phyloP scores from a whole-genome alignment of 2,888 invertebrate genomes.

The Gastrophysa polygoni region DNA sequence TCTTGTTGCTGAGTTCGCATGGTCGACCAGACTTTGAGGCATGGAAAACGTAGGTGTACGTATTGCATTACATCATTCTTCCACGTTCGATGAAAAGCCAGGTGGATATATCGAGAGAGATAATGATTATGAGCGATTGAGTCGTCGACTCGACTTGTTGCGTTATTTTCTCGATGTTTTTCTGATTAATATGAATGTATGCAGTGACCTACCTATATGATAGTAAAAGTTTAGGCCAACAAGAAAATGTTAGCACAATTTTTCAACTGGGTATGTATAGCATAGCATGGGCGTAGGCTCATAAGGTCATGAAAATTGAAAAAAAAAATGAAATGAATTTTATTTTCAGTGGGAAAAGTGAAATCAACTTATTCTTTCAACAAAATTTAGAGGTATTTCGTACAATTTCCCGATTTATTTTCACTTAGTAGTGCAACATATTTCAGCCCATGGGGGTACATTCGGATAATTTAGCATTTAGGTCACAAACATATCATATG shows the following conservation, averaged over 20 bases:
- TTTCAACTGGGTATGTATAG: neutral
- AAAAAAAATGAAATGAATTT: too few species aligned
- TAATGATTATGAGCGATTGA: slow-evolving; percentile 19
- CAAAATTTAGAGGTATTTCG: too few species aligned
- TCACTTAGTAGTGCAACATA: too few species aligned
- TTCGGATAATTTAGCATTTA: too few species aligned
- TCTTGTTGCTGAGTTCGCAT: neutral
- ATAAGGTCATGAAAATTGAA: too few species aligned
- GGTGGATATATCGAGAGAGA: slow-evolving; percentile 18
- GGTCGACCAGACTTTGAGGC: slow-evolving; percentile 28
- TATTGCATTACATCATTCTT: slow-evolving; percentile 26
- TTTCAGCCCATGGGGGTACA: too few species aligned
- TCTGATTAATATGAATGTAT: neutral
- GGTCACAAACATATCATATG: too few species aligned
- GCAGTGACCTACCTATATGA: neutral
- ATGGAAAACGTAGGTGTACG: slow-evolving; percentile 30
- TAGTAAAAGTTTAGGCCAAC: neutral
- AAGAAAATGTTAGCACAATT: neutral
- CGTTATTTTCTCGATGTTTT: slow-evolving; percentile 13
- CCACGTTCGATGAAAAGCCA: slow-evolving; percentile 19
- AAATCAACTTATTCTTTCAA: too few species aligned
- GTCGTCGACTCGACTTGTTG: slow-evolving; percentile 7
- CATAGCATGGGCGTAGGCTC: neutral
- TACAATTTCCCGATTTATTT: too few species aligned
- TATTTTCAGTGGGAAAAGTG: too few species aligned